Evolutionary conservation across 2,888 invertebrate species (phyloP), one percentile per base, ranked within the genome.

Genomic region (Acanthacorydalis orientalis): DNA sequence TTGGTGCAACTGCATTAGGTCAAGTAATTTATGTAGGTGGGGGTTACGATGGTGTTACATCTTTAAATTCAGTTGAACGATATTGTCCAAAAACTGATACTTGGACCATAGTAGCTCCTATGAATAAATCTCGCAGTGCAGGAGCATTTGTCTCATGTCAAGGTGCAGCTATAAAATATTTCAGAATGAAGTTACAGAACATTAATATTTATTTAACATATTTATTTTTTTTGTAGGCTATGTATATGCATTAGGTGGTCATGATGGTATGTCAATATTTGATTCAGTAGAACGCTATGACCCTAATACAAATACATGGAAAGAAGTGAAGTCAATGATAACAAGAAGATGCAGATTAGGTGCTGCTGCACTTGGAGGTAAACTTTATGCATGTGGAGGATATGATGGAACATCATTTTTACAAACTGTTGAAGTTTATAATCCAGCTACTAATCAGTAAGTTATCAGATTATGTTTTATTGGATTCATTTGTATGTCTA

Each of bases 251-350:
- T 68, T 89, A 39, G 91, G 90, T 12, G 90, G 90, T 0, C 90
- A 90, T 60, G 89, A 90, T 67, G 89, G 90, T 0, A 67, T 88
- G 12, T 84, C 85, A 7, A 90, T 89, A 56, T 88, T 87, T 63
- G 85, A 87, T 65, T 85, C 85, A 2, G 86, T 88, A 2, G 88
- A 90, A 65, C 70, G 82, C 46, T 89, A 81, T 60, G 83, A 86
- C 67, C 82, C 83, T 1, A 73, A 75, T 43, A 75, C 76, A 15
- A 79, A 81, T 54, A 68, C 71, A 14, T 90, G 89, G 89, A 70
- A 72, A 0, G 72, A 75, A 54, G 80, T 85, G 42, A 77, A 80
- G 31, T 75, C 86, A 1, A 90, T 91, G 89, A 65, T 81, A 38
- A 82, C 82, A 8, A 56, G 42, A 44, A 73, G 87, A 35, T 90